These are phyloP conservation scores for Euleptes europaea DNA, from an alignment of 2,113 vertebrate species.

Conservation along the genomic window DNA sequence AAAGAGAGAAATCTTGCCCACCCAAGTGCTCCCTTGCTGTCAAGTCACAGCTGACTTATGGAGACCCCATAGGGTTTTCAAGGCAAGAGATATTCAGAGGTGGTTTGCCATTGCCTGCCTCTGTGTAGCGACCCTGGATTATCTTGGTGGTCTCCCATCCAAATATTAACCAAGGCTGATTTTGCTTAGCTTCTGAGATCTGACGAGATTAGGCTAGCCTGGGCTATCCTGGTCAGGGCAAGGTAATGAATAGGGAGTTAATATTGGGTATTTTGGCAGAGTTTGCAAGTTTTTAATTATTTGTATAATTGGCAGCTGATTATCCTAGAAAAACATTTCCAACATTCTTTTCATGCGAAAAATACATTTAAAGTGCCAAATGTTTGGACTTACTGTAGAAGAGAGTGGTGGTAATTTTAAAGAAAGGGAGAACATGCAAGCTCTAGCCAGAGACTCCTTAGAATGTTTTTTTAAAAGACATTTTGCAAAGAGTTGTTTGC, in stretches of 20 bases:
- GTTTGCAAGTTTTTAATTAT: slow-evolving; percentile 25
- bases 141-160: no score
- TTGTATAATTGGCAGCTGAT: slow-evolving; percentile 28
- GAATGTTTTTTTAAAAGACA: background rate
- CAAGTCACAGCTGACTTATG: no score
- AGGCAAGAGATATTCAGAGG: no score
- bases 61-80: no score
- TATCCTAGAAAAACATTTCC: slow-evolving; percentile 26
- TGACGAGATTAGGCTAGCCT: no score
- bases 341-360: slow-evolving; percentile 26
- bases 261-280: slow-evolving; percentile 15
- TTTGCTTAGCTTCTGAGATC: no score
- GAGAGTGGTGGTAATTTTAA: background rate
- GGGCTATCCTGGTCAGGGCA: no score
- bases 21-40: no score
- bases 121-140: no score
- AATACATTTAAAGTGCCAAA: background rate
- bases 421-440: background rate
- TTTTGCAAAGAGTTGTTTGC: slow-evolving; percentile 20
- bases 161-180: no score
- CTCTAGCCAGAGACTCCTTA: background rate
- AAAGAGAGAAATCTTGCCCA: no score
- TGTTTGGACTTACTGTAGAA: accelerated
- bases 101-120: no score
- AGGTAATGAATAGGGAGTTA: background rate